Evolutionary conservation across 2,888 invertebrate genomes (phyloP), one percentile per base, ranked within the genome.

Genomic region (Drymonia ruficornis): DNA sequence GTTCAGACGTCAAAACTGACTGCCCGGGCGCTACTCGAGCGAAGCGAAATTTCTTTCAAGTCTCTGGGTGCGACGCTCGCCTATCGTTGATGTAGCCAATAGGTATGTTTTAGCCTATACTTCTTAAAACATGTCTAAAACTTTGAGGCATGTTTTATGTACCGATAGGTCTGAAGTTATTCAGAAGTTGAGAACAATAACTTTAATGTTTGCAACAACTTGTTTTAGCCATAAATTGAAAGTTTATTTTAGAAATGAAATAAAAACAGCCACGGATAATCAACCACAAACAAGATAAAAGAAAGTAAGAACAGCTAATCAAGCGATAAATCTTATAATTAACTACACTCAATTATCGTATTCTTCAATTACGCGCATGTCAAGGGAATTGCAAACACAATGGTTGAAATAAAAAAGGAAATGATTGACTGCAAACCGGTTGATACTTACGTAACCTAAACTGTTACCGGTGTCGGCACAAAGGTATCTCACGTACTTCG

Each of bases 311-410:
- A 44, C n/a, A 29, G 15, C 8, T 49, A 53, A 56, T 47, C 42
- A 58, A 49, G 36, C 63, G 48, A 59, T 52, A 38, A 53, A 48
- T 51, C 40, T 19, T 28, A 40, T 49, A 59, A 63, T 60, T 60
- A 63, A 50, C 49, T 34, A 60, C 55, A 63, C 61, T 59, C 46
- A 65, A 67, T 70, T 60, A 64, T 57, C 46, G 42, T 59, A 61
- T 69, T 65, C 67, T 65, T 69, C 47, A 52, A 52, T 38, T 54
- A 62, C 56, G 55, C 55, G 61, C 63, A 61, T 67, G 67, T 62
- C 44, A 53, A 51, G 40, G 49, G 61, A 63, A 61, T 59, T 46
- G 11, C 2, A 29, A 29, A 46, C 6, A 44, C 60, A 73, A 69
- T 65, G 56, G 55, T 52, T 54, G 58, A 56, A 63, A 63, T 68